A percentile compares a stretch with the other conserved stretches of the same genome.
Conservation (phyloP, 2,888 invertebrate species). For the Eristalinus sepulchralis region DNA sequence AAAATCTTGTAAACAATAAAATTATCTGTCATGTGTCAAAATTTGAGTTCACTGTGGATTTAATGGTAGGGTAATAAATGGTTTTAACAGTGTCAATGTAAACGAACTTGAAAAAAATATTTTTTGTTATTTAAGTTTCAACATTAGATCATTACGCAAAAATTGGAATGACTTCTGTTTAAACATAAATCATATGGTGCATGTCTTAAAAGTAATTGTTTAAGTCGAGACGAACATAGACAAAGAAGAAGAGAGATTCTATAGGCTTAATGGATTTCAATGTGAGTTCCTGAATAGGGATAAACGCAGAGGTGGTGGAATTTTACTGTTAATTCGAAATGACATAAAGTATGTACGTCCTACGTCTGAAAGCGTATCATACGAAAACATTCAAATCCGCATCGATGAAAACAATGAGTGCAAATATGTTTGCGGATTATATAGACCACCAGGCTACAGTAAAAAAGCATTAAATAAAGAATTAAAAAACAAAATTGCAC, state of each 20-base stretch:
- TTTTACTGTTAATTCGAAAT: neutral
- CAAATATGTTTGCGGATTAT: neutral
- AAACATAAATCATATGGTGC: no score
- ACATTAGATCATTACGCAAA: neutral
- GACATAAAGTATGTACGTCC: neutral
- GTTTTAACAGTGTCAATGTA: no score
- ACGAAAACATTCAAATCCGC: no score
- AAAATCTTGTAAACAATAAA: no score
- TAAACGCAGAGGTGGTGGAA: neutral
- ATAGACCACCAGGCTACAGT: neutral
- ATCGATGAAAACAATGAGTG: neutral
- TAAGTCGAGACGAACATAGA: neutral
- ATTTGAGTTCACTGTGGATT: no score
- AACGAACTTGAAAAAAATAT: no score
- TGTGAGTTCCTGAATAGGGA: neutral
- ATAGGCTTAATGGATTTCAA: neutral
- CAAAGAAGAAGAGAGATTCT: neutral
- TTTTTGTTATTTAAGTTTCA: neutral
- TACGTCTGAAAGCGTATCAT: neutral
- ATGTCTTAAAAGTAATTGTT: neutral
- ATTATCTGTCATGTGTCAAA: no score
- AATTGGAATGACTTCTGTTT: neutral
- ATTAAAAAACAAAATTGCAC: neutral
- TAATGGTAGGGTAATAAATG: no score
- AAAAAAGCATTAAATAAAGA: neutral